Base-by-base conservation (phyloP, 2,113 vertebrate genomes). In the Vimba vimba region DNA sequence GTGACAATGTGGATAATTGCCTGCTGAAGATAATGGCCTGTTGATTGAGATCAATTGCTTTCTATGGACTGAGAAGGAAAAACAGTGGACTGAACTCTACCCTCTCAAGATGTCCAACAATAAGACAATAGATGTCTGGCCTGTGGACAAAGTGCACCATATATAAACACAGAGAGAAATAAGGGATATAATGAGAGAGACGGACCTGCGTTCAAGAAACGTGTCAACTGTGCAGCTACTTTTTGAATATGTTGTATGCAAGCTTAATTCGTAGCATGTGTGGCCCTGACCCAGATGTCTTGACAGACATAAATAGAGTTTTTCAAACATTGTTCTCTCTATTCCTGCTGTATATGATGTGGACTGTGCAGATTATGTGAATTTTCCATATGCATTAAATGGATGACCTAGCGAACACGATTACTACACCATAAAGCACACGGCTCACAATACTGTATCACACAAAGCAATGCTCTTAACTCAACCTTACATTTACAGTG, bases 1-100 rank as follows among this genome's bases (percentile, higher is more conserved):
- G 97, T 97, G 97, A 97, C 97, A 97, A 96, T 96, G 96, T 95
- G 95, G 96, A 97, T 97, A 97, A 98, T 96, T 98, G 96, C 94
- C 94, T 93, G 94, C 93, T 98, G 93, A 96, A 96, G 95, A 96
- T 97, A 97, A 97, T 96, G 95, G 95, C 94, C 95, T 95, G 94
- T 94, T 96, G 96, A 97, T 96, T 96, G 96, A 96, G 95, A 96
- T 96, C 96, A 96, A 95, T 96, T 95, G 95, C 95, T 95, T 94
- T 95, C 85, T 77, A 88, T 95, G 95, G 95, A 96, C 94, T 92
- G 93, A 94, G 84, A 85, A 89, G 60, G 88, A 87, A 79, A 69
- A 77, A 87, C 60, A 71, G 66, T 80, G 85, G 88, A 95, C 95
- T 94, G 93, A 95, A 95, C 92, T 94, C 91, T 92, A 91, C 74